Evolutionary conservation across 2,888 invertebrate species (phyloP), one percentile per base, ranked within the genome.

Genomic region (Nemurella pictetii): DNA sequence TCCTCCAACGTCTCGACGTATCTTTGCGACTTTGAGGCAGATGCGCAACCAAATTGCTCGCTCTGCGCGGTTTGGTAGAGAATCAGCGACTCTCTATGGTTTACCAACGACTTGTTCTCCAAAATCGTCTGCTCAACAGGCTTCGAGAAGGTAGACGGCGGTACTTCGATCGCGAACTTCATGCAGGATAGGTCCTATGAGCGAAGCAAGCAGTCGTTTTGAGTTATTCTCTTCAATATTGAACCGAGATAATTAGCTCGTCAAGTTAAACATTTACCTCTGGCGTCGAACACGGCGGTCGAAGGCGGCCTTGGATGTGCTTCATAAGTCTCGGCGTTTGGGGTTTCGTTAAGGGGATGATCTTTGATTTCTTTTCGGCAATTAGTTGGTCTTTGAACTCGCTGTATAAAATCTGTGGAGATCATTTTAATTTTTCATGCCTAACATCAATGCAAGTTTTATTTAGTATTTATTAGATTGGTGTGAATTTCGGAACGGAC

Each of bases 311-410:
- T 27, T 75, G 9, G 3, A 26, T 2, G 26, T 75, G 75, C 12
- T 5, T n/a, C 4, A 75, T 0, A 75, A 75, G 25, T 9, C 26
- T 26, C 26, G 75, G 75, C 15, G 75, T 75, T 28, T n/a, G 25
- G 3, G 80, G 80, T 35, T 30, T 81, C 15, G 80, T 81, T 25
- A 35, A 30, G n/a, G 25, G 80, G 26, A 81, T 81, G 25, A n/a
- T 30, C n/a, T 81, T 81, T 35, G 29, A 32, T 15, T 35, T 81
- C 26, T 36, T 81, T 26, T 81, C 80, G 15, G 15, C 80, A 9
- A 35, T n/a, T 1, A 81, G 27, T 12, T 36, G 32, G 7, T 32
- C 36, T 81, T 36, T 81, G 32, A 81, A 32, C 12, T 81, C 80
- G 32, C 26, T 26, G 35, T 81, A 36, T 12, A 81, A 35, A 12